Percentiles rank a stretch among this genome's conserved stretches.
Conservation (phyloP, 2,888 invertebrate species). For the Yponomeuta malinellus region DNA sequence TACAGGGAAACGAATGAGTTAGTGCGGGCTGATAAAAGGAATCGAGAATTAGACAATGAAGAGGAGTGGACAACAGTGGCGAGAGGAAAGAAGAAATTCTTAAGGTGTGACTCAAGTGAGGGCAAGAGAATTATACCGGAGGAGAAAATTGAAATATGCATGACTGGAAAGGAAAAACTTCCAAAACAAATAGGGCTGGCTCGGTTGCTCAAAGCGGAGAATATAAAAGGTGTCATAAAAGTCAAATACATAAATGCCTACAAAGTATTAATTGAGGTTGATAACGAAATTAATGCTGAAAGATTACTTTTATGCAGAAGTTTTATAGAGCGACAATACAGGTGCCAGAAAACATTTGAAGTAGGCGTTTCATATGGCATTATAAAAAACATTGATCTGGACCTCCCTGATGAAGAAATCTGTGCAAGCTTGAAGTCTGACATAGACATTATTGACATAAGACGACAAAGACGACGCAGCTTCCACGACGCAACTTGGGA, state of each 20-base stretch:
- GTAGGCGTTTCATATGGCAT: conserved; percentile 20
- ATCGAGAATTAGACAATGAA: not conserved
- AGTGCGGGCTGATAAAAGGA: not conserved
- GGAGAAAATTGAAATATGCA: conserved; percentile 12
- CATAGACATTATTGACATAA: conserved; percentile 15
- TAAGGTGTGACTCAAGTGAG: no score
- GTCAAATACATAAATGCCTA: conserved; percentile 19
- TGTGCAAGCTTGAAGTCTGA: conserved; percentile 10
- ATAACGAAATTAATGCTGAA: conserved; percentile 13
- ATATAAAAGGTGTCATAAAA: not conserved
- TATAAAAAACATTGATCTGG: conserved; percentile 19
- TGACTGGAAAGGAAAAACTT: conserved; percentile 11
- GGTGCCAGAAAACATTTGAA: conserved; percentile 17
- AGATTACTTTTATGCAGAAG: conserved; percentile 13
- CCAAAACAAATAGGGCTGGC: conserved; percentile 18
- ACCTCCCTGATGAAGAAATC: conserved; percentile 19
- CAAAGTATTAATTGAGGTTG: conserved; percentile 18
- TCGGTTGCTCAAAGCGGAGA: conserved; percentile 6
- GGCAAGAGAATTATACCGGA: not conserved
- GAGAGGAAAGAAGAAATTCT: not conserved
- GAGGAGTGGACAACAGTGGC: not conserved
- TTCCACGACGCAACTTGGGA: conserved; percentile 15
- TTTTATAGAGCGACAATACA: conserved; percentile 17
- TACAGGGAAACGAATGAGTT: not conserved
- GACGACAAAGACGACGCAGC: conserved; percentile 16